Evolutionary conservation across 2,888 invertebrate species (phyloP).

Genomic region (Lepidochrysops patricia): DNA sequence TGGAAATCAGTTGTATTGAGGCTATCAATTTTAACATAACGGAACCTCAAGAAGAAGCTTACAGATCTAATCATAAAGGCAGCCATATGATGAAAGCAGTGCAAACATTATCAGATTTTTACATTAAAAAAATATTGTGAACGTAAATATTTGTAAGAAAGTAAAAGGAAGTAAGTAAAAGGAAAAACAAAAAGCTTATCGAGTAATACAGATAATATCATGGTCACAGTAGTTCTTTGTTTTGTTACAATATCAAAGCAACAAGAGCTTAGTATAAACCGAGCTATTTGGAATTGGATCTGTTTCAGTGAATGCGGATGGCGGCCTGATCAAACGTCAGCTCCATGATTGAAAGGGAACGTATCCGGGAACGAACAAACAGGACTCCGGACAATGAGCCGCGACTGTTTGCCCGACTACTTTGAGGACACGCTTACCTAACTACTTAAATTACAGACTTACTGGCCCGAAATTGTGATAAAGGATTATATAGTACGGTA

Average conservation of each 20-base stretch:
- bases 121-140: too few relatives aligned
- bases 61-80: too few relatives aligned
- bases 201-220: not conserved
- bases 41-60: too few relatives aligned
- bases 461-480: not conserved
- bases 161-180: too few relatives aligned
- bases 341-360: conserved; percentile 53
- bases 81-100: too few relatives aligned
- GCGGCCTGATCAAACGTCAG: conserved; percentile 38
- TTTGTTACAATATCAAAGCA: not conserved
- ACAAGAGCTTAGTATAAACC: not conserved
- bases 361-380: conserved; percentile 41
- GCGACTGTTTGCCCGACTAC: conserved; percentile 39
- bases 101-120: too few relatives aligned
- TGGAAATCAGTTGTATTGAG: too few relatives aligned
- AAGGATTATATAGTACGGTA: too few relatives aligned
- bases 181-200: not conserved
- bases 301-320: conserved; percentile 13
- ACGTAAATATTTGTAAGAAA: too few relatives aligned
- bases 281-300: conserved; percentile 13
- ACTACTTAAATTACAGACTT: conserved; percentile 13
- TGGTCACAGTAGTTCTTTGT: not conserved
- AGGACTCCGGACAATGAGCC: conserved; percentile 51
- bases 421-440: conserved; percentile 14
- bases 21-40: too few relatives aligned